Evolutionary conservation across 2,113 vertebrate species (phyloP), one percentile per base, ranked within the genome.

Genomic region (Istiophorus platypterus): DNA sequence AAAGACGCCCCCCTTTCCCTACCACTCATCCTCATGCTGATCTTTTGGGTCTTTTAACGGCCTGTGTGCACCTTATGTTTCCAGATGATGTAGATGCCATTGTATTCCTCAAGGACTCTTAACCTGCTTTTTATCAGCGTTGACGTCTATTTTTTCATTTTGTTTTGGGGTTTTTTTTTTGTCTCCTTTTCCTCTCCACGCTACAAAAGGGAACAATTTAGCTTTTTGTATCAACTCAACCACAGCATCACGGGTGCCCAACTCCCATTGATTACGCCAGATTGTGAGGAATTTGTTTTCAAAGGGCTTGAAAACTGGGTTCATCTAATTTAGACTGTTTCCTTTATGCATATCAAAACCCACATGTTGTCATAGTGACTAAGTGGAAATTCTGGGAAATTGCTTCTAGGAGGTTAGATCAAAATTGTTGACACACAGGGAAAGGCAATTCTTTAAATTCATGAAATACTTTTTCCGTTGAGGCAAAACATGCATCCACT

Each of bases 31-130:
- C 86, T 74, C 73, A 24, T 26, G 24, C 68, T 82, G 77, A 89
- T 90, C 83, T 86, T 85, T 45, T 34, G 49, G 76, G 70, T 72
- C 69, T 77, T 79, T 31, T 66, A 65, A 70, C 49, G 14, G 78
- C 27, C 78, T 41, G 20, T 12, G 3, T 56, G 64, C 59, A 51
- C 78, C 73, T 87, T 57, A 27, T 49, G 65, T 87, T 92, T 91
- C 76, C 87, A 93, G 57, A 92, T 83, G 73, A 89, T 89, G 72
- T 70, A 29, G 42, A 86, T 84, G 79, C 85, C 68, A 88, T 89
- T 92, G 84, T 92, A 65, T 86, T 91, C 81, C 81, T 92, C 86
- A 87, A 90, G 88, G 83, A 86, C 86, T 87, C 80, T 65, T 64
- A 84, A 85, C 82, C 77, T 75, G 73, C 74, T 88, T 71, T 82